These are phyloP conservation scores for Parambassis ranga DNA, from an alignment of 2,797 vertebrate genomes.

Conservation along the genomic window DNA sequence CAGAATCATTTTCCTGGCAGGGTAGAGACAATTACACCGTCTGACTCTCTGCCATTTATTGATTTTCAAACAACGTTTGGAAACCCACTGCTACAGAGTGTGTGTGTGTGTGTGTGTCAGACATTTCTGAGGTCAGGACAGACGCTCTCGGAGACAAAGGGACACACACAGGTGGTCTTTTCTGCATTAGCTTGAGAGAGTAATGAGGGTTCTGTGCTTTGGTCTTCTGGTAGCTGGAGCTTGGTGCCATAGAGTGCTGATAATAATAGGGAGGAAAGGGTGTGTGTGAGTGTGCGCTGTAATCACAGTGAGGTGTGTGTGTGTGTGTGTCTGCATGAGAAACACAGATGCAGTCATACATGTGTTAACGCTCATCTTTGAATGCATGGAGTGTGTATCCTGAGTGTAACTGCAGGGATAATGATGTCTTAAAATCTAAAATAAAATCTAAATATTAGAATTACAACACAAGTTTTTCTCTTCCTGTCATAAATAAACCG, in stretches of 20 bases:
- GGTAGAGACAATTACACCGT: slow-evolving; percentile 1
- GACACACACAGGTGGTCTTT: slow-evolving; percentile 30
- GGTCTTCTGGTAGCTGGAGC: slow-evolving; percentile 31
- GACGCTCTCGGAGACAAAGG: slow-evolving; percentile 3
- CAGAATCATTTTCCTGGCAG: neutral
- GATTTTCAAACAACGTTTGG: no score
- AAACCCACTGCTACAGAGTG: no score
- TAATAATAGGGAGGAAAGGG: slow-evolving; percentile 60
- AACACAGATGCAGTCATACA: neutral
- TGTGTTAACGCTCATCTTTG: no score
- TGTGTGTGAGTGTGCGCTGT: slow-evolving; percentile 16
- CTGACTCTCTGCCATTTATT: no score
- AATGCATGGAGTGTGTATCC: neutral
- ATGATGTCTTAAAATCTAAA: no score
- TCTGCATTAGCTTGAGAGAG: slow-evolving; percentile 50
- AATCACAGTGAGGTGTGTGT: slow-evolving; percentile 28
- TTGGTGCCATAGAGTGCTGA: slow-evolving; percentile 43
- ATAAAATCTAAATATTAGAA: no score
- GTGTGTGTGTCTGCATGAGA: slow-evolving; percentile 18
- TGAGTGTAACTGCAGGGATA: no score
- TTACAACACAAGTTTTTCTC: no score
- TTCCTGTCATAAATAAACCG: no score
- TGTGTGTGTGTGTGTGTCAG: no score
- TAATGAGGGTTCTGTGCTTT: slow-evolving; percentile 44
- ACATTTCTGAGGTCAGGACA: slow-evolving; percentile 7